Base-by-base conservation (phyloP, 1,140 invertebrate genomes). In the Cotesia typhae region DNA sequence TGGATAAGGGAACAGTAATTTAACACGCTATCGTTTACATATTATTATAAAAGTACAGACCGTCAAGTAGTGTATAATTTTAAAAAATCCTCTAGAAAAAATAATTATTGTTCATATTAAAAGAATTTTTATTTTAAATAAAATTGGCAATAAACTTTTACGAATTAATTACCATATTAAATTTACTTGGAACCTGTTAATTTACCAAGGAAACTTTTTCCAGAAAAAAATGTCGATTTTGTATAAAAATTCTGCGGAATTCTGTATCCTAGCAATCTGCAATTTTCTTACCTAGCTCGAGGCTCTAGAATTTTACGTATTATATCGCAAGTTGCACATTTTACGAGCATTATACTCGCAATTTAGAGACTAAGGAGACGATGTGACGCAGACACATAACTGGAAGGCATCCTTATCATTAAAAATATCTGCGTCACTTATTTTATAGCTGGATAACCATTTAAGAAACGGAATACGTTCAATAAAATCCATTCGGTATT, bases 231-330 rank as follows among this genome's bases (percentile, higher is more conserved):
- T 47, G 5, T 47, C 10, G 41, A 7, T 47, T 47, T 47, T 47
- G 6, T 47, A 7, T 47, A 7, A 57, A 63, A 20, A 63, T 63
- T 63, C 60, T 35, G 60, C 60, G 60, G 28, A 7, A 7, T 10
- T 47, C 6, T 47, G 41, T 47, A 47, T 47, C 41, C 1, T n/a
- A 28, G 7, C 17, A 9, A 28, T 12, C 28, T 63, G 7, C 17
- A 9, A 28, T 14, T 37, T 20, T 63, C 20, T n/a, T 7, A 2
- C 28, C 28, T 63, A 9, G 17, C 60, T 63, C 35, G 14, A 63
- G 60, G 14, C 60, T 36, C n/a, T 63, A 14, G 20, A 63, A 63
- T 63, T 7, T 63, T 63, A 63, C 60, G 60, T 63, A 51, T n/a
- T 47, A 20, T 69, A 20, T 69, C 20, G 37, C 35, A 37, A 59